A percentile compares a stretch with the other conserved stretches of the same genome.
These are phyloP conservation scores for Lasius fuliginosus DNA, from an alignment of 2,888 invertebrate genomes.

Conservation along the genomic window DNA sequence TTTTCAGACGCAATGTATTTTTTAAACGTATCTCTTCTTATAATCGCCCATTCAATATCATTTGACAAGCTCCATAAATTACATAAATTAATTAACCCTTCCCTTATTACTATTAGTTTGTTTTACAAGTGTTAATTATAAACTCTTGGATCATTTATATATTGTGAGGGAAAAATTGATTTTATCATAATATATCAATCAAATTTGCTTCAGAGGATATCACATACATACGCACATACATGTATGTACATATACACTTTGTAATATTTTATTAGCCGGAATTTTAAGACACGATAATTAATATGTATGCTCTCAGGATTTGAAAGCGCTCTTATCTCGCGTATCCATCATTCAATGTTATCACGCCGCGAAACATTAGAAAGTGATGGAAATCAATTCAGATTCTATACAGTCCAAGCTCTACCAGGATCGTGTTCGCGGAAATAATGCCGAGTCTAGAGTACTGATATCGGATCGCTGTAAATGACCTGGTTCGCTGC, in stretches of 20 bases:
- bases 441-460: slow-evolving; percentile 41
- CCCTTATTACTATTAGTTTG: neutral
- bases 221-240: neutral
- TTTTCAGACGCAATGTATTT: slow-evolving; percentile 25
- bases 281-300: neutral
- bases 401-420: neutral
- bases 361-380: slow-evolving; percentile 12
- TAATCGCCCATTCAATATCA: neutral
- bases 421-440: slow-evolving; percentile 24
- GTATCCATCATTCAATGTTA: slow-evolving; percentile 43
- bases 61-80: neutral
- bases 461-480: slow-evolving; percentile 49
- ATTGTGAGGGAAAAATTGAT: neutral
- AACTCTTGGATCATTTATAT: neutral
- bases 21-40: neutral
- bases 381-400: slow-evolving; percentile 38
- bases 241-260: neutral
- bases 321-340: slow-evolving; percentile 3
- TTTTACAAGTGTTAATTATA: neutral
- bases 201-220: neutral
- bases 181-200: neutral
- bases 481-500: slow-evolving; percentile 52
- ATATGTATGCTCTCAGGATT: neutral
- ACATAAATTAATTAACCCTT: slow-evolving; percentile 2
- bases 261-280: neutral